A percentile compares a stretch with the other conserved stretches of the same genome.
These are phyloP conservation scores for Rhadina sibilatrix DNA, from an alignment of 2,113 vertebrate genomes.

Conservation along the genomic window DNA sequence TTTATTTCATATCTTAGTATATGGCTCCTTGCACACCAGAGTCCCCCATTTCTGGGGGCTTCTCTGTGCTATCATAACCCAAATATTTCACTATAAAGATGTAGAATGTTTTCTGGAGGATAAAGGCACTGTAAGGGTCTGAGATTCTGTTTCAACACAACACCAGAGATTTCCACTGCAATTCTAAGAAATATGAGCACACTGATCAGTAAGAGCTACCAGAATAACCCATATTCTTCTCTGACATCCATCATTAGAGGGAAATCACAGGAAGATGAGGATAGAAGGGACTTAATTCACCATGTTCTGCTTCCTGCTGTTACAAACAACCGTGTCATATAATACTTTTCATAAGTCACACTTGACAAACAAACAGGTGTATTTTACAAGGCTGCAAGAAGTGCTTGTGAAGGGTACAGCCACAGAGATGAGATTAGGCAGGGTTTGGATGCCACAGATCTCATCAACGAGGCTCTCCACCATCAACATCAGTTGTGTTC, in stretches of 20 bases:
- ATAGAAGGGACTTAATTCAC: neutral
- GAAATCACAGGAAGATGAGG: neutral
- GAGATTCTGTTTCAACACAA: neutral
- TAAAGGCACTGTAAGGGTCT: neutral
- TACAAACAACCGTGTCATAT: neutral
- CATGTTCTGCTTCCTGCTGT: neutral
- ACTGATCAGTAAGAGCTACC: neutral
- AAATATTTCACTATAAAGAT: neutral
- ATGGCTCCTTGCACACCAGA: neutral
- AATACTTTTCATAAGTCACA: neutral
- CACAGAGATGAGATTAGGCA: neutral
- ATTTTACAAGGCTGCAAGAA: neutral
- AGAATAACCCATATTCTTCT: neutral
- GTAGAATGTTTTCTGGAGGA: neutral
- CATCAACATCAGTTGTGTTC: neutral
- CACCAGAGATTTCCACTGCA: neutral
- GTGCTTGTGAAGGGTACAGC: neutral
- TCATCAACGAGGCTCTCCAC: neutral
- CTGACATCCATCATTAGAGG: neutral
- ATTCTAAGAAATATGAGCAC: neutral
- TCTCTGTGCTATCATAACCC: neutral
- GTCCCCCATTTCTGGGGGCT: neutral
- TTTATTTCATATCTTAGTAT: neutral
- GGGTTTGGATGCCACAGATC: neutral
- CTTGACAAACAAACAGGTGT: neutral